Base-by-base conservation (phyloP, 2,113 vertebrate species). In the Ginglymostoma cirratum region DNA sequence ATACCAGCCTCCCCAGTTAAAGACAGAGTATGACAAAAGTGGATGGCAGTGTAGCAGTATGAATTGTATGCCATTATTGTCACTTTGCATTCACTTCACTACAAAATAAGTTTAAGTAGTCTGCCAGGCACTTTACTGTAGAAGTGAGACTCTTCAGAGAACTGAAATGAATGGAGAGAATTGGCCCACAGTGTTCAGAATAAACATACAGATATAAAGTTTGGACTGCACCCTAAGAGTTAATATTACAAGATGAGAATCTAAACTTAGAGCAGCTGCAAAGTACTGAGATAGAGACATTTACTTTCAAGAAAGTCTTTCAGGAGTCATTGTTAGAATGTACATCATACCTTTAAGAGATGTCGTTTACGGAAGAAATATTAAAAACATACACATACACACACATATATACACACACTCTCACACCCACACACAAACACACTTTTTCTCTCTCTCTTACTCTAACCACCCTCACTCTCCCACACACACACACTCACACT, bases 171-270 rank as follows among this genome's bases (percentile, higher is more conserved):
- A n/a, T 65, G 52, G 27, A 65, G 65, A 17, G n/a, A 65, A 65
- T 15, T 65, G 34, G 27, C 34, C 15, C 65, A 92, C 5, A 19
- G 52, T 65, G 89, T 55, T 92, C 4, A 15, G n/a, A n/a, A 6
- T 66, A 65, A 66, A 14, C 2, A 65, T 0, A 66, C n/a, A 5
- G 14, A 34, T 55, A 65, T 65, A 92, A 92, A 92, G 3, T 19
- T 30, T 19, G 21, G 55, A 66, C n/a, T 92, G 89, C 10, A 65
- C 5, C 55, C n/a, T 0, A n/a, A 61, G 89, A 55, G 89, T 92
- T 92, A 92, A 92, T 55, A n/a, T 92, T 92, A 92, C 89, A 15
- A 92, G 89, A 92, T 92, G 89, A 65, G 55, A 92, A 66, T 66
- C 89, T 92, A 66, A 92, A 92, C 2, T 14, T 19, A 21, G 55